Conservation (phyloP, 2,888 invertebrate genomes). For the Rhingia rostrata region DNA sequence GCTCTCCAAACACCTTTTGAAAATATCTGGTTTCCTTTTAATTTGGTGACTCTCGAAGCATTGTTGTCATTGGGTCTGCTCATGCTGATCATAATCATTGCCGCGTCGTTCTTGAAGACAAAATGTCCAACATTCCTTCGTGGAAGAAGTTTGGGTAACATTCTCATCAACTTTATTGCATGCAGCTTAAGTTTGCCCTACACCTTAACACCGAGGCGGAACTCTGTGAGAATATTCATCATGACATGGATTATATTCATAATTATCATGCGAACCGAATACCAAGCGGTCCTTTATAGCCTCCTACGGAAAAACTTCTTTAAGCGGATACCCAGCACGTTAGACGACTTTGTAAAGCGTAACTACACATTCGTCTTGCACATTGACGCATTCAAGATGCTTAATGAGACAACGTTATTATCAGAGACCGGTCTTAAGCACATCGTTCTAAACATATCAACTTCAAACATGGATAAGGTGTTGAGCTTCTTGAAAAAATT, state of each 20-base stretch:
- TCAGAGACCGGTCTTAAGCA: constrained; percentile 21
- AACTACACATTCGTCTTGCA: constrained; percentile 74
- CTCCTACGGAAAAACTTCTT: constrained; percentile 76
- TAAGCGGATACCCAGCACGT: constrained; percentile 69
- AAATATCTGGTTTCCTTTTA: not conserved
- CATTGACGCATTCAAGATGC: constrained; percentile 62
- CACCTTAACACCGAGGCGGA: constrained; percentile 16
- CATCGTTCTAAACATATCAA: constrained; percentile 39
- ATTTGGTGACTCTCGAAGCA: not conserved
- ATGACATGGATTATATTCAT: constrained; percentile 75
- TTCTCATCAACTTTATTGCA: constrained; percentile 30
- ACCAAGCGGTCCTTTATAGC: constrained; percentile 75
- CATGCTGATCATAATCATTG: constrained; percentile 9
- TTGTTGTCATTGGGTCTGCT: not conserved
- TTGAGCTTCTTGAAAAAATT: constrained; percentile 64
- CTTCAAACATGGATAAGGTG: constrained; percentile 40
- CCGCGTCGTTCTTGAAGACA: no score
- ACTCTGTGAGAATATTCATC: constrained; percentile 68
- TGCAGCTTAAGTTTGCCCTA: constrained; percentile 72
- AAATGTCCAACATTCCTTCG: not conserved
- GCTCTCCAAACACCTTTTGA: not conserved
- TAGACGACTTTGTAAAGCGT: constrained; percentile 67
- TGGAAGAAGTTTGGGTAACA: not conserved
- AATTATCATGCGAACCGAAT: constrained; percentile 75
- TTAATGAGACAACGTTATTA: constrained; percentile 51